These are phyloP conservation scores for Hydraecia micacea DNA, from an alignment of 2,888 invertebrate genomes.

Conservation along the genomic window DNA sequence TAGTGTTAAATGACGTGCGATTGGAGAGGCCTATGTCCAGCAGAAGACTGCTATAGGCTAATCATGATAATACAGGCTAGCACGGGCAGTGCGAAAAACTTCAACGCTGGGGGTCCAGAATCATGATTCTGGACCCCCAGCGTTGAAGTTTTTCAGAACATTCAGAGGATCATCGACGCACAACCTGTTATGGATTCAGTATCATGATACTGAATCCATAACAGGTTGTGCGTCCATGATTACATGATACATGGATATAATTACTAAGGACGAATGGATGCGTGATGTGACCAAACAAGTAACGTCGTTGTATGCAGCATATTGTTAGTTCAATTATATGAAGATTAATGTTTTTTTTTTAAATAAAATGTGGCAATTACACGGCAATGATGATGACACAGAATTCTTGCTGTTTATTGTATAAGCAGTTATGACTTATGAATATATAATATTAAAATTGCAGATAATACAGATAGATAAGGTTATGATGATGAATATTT, in stretches of 20 bases:
- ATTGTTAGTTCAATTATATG: conserved; percentile 33
- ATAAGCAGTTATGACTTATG: conserved; percentile 33
- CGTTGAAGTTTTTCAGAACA: too few species aligned
- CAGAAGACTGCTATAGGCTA: not conserved
- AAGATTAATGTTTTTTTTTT: conserved; percentile 22
- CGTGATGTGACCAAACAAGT: conserved; percentile 22
- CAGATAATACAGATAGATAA: conserved; percentile 49
- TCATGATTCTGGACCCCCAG: too few species aligned
- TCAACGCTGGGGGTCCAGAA: too few species aligned
- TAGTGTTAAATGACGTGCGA: not conserved
- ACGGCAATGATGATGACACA: conserved; percentile 48
- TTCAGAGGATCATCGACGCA: too few species aligned
- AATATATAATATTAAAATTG: conserved; percentile 52
- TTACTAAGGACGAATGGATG: not conserved
- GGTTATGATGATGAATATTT: conserved; percentile 47
- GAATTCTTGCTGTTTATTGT: conserved; percentile 61
- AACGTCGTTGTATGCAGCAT: not conserved
- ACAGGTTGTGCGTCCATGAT: too few species aligned
- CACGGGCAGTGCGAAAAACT: too few species aligned
- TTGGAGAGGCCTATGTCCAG: not conserved
- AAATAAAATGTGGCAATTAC: conserved; percentile 42
- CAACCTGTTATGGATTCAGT: too few species aligned
- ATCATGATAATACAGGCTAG: not conserved
- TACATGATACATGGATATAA: not conserved
- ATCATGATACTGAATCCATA: too few species aligned